Conservation (phyloP, 2,888 invertebrate genomes). For the Nomada ferruginata region DNA sequence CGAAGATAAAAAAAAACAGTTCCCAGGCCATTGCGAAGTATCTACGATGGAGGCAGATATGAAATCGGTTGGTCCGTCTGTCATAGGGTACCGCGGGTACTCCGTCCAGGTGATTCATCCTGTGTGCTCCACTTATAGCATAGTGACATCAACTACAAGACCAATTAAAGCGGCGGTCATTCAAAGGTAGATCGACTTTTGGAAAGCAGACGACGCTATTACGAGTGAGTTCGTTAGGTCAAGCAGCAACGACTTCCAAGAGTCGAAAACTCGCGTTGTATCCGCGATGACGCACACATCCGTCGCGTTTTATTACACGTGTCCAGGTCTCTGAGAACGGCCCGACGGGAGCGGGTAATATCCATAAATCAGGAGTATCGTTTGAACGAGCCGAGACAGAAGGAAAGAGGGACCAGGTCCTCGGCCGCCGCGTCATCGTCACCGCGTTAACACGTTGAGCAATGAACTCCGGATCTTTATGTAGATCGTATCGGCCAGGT, state of each 20-base stretch:
- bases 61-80: conserved; percentile 7
- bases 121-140: neutral
- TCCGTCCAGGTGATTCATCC: conserved; percentile 2
- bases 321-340: conserved; percentile 68
- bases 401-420: conserved; percentile 37
- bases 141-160: conserved; percentile 46
- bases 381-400: conserved; percentile 67
- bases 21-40: too few relatives aligned
- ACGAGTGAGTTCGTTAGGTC: conserved; percentile 69
- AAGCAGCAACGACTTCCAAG: conserved; percentile 66
- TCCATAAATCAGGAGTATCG: conserved; percentile 80
- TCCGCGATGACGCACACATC: conserved; percentile 70
- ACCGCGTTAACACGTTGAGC: conserved; percentile 78
- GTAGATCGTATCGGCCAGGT: conserved; percentile 78
- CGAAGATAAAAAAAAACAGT: too few relatives aligned
- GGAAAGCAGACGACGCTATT: conserved; percentile 60
- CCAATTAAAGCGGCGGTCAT: conserved; percentile 63
- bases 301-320: conserved; percentile 77
- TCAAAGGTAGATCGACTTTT: conserved; percentile 73
- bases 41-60: too few relatives aligned
- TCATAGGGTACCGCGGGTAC: neutral
- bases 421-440: conserved; percentile 57
- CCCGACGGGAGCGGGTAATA: conserved; percentile 72
- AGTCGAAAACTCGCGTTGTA: conserved; percentile 55
- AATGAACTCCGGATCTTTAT: conserved; percentile 76